Evolutionary conservation across 2,797 vertebrate genomes (phyloP), one percentile per base, ranked within the genome.

Genomic region (Sebastes paucispinis): DNA sequence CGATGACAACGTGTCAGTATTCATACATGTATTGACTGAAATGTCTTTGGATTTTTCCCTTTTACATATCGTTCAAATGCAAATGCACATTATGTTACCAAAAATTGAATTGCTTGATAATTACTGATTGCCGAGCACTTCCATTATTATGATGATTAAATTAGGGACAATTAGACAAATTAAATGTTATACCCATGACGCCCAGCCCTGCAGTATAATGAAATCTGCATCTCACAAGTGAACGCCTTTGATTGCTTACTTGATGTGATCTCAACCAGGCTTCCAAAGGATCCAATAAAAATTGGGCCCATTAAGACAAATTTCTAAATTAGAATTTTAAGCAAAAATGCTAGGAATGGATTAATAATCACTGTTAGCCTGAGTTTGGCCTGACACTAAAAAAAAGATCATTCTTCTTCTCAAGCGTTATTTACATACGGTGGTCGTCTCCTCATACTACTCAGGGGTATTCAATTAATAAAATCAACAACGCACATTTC

Each of bases 111-210:
- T 47, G 59, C 25, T 55, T 14, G 6, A 67, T 77, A 58, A 83
- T 74, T 29, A 60, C n/a, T 63, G 31, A 79, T 75, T 62, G 31
- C 2, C 32, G 12, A 29, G 20, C 24, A 29, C 10, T 24, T 25
- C 12, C 20, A 54, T 50, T 70, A 27, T 43, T 22, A 29, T 18
- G 59, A 39, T 54, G 64, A 64, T 54, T 39, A 69, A 69, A 63
- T 68, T 50, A 8, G 71, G 22, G 43, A 67, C 57, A 63, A 60
- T 79, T 54, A 29, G 47, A 67, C 32, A 58, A 59, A 69, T 72
- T 6, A 36, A 36, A 52, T 39, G 36, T 31, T 13, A 32, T 18
- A 36, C 36, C 60, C 52, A 34, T 55, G 69, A 39, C 43, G n/a
- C n/a, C 29, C 25, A 74, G 57, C 10, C 8, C 36, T 47, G 27